Evolutionary conservation across 2,888 invertebrate genomes (phyloP).

Genomic region (Amblyjoppa fuscipennis): DNA sequence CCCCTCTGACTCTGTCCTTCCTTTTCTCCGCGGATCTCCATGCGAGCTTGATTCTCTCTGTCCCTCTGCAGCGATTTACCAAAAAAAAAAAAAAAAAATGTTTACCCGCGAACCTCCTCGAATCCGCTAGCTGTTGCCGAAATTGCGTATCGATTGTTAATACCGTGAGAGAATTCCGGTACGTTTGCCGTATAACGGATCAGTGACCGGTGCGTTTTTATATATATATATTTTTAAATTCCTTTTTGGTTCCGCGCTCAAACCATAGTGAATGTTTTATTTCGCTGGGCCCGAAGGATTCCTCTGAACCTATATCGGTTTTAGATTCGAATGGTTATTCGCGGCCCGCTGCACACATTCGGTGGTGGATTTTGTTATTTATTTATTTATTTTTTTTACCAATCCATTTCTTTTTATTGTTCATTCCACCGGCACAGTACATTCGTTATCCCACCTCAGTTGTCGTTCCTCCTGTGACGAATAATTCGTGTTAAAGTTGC

Average conservation of each 20-base stretch:
- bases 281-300: constrained; percentile 12
- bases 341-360: constrained; percentile 3
- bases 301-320: constrained; percentile 16
- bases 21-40: not conserved
- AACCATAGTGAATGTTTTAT: constrained; percentile 23
- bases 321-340: constrained; percentile 31
- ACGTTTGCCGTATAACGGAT: constrained; percentile 29
- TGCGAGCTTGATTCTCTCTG: not conserved
- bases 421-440: not conserved
- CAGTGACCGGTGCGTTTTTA: not conserved
- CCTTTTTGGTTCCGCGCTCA: not conserved
- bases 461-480: not conserved
- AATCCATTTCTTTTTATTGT: not conserved
- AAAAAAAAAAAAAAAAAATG: not conserved
- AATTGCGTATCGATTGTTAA: constrained; percentile 61
- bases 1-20: constrained; percentile 24
- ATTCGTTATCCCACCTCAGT: not conserved
- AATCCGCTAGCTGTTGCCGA: constrained; percentile 26
- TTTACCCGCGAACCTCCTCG: constrained; percentile 8
- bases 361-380: not conserved
- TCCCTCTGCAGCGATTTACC: constrained; percentile 22
- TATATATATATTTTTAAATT: not conserved
- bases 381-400: constrained; percentile 12
- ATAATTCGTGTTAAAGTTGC: not conserved
- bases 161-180: constrained; percentile 49